Evolutionary conservation across 2,113 vertebrate species (phyloP).

Genomic region (Anolis sagrei): DNA sequence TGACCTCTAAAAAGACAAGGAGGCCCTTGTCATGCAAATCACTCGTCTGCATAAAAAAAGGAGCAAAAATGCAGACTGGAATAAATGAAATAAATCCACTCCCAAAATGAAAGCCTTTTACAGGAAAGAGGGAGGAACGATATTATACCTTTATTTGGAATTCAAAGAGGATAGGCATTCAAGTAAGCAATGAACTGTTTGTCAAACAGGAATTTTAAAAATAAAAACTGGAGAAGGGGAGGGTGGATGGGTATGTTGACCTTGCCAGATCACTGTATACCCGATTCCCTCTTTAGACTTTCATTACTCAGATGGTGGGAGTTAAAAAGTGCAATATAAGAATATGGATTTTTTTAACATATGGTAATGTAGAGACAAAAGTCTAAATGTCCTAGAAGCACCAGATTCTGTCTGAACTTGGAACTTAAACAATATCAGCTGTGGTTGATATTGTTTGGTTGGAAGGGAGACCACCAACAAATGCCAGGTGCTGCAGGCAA

Average conservation of each 20-base stretch:
- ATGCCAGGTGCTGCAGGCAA: too few species aligned
- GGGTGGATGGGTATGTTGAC: background rate
- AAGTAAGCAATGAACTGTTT: background rate
- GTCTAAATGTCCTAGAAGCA: too few species aligned
- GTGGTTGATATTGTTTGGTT: too few species aligned
- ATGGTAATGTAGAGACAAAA: too few species aligned
- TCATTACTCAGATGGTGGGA: background rate
- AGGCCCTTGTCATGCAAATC: slow-evolving; percentile 34
- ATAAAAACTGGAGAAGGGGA: background rate
- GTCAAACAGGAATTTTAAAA: background rate
- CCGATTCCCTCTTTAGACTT: background rate
- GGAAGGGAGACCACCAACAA: too few species aligned
- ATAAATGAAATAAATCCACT: background rate
- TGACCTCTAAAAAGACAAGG: slow-evolving; percentile 59
- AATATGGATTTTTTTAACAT: too few species aligned
- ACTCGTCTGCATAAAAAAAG: background rate
- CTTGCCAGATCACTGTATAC: background rate
- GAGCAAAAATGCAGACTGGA: background rate
- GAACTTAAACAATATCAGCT: too few species aligned
- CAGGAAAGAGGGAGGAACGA: background rate
- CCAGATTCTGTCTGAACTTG: too few species aligned
- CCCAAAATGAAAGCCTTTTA: slow-evolving; percentile 19
- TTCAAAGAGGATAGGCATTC: background rate
- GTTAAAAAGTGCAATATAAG: background rate
- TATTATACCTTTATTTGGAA: background rate